Percentiles rank a stretch among this genome's conserved stretches.
These are phyloP conservation scores for Apostichopus leukothele DNA, from an alignment of 53 echinoderm and acorn worm species.

Conservation along the genomic window DNA sequence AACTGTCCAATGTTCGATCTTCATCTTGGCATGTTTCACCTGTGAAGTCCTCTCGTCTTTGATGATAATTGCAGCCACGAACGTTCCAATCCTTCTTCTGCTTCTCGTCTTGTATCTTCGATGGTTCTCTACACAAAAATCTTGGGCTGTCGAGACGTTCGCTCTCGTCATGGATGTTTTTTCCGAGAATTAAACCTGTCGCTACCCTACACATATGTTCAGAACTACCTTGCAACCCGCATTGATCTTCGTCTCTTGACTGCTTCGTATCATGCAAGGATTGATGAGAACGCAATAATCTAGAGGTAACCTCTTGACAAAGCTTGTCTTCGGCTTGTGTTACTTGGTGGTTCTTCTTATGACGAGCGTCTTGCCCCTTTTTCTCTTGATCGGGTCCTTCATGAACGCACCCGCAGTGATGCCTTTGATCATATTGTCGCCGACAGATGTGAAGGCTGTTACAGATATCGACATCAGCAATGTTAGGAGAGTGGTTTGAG, in stretches of 20 bases:
- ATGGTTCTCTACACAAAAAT: neutral
- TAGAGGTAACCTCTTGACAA: neutral
- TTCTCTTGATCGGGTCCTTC: neutral
- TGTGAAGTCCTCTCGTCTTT: neutral
- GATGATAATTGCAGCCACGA: neutral
- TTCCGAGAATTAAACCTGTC: neutral
- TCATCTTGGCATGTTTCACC: neutral
- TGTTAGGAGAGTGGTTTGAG: neutral
- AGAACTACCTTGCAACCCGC: neutral
- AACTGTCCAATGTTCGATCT: neutral
- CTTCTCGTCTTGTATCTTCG: too few species aligned
- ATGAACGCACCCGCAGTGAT: neutral
- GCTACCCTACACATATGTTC: constrained; percentile 5
- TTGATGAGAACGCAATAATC: neutral
- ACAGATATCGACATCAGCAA: neutral
- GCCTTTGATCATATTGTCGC: neutral
- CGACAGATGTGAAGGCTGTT: constrained; percentile 25
- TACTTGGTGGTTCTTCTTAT: neutral
- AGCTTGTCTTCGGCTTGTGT: neutral
- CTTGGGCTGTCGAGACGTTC: neutral
- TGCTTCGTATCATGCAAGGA: neutral
- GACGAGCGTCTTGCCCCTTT: neutral
- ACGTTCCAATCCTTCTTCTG: too few species aligned
- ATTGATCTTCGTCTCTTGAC: neutral
- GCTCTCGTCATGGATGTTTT: neutral